A percentile compares a stretch with the other conserved stretches of the same genome.
phyloP scores from a whole-genome alignment of 2,113 vertebrate species.

The Ophthalmolycus amberensis region DNA sequence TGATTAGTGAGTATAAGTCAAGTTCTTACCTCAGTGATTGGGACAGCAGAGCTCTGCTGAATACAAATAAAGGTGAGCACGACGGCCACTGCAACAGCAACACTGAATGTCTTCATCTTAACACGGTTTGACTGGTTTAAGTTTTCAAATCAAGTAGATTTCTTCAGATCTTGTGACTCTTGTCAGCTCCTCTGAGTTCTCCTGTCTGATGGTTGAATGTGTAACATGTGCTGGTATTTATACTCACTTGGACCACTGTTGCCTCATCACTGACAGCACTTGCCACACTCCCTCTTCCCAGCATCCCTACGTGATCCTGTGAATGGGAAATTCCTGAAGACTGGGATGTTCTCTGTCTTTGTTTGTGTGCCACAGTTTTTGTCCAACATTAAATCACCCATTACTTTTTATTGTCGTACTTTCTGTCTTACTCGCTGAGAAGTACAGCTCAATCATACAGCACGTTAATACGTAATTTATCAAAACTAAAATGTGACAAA shows the following conservation, averaged over 20 bases:
- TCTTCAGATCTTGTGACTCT: neutral
- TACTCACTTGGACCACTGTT: slow-evolving; percentile 18
- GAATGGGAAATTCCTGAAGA: neutral
- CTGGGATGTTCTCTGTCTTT: neutral
- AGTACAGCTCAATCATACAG: too few species aligned
- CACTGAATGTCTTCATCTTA: slow-evolving; percentile 14
- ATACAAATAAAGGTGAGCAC: slow-evolving; percentile 57
- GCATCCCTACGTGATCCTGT: neutral
- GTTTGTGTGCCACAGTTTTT: too few species aligned
- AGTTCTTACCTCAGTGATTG: slow-evolving; percentile 58
- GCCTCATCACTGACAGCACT: slow-evolving; percentile 8
- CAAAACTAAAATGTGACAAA: too few species aligned
- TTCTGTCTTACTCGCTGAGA: too few species aligned
- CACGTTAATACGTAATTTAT: too few species aligned
- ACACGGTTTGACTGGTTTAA: neutral
- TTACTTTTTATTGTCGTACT: too few species aligned
- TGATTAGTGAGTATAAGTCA: neutral
- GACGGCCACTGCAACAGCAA: slow-evolving; percentile 39
- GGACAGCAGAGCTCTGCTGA: slow-evolving; percentile 44
- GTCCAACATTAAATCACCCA: too few species aligned
- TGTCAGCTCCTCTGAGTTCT: neutral
- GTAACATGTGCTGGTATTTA: slow-evolving; percentile 22
- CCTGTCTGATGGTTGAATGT: slow-evolving; percentile 7
- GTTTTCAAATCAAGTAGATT: neutral
- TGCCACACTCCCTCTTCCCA: neutral